Conservation (phyloP, 2,113 vertebrate genomes). For the Plecotus auritus region DNA sequence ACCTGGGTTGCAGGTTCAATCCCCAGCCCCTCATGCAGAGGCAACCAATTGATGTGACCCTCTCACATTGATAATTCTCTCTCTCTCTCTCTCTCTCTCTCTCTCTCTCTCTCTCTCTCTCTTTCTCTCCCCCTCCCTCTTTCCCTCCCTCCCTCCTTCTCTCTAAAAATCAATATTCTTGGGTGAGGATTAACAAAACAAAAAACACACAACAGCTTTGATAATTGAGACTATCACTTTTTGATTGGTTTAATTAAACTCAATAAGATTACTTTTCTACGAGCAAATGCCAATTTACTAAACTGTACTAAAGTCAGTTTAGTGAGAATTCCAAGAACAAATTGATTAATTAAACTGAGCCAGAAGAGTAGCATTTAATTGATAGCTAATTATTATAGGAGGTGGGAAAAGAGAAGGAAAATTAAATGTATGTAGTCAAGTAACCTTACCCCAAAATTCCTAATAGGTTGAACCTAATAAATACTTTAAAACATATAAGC, state of each 20-base stretch:
- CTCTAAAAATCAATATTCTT: too few relatives aligned
- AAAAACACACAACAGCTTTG: neutral
- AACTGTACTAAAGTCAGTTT: neutral
- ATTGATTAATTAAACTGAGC: neutral
- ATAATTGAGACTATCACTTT: constrained; percentile 20
- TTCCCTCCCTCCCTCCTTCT: too few relatives aligned
- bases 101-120: too few relatives aligned
- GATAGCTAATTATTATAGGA: neutral
- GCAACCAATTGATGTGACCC: too few relatives aligned
- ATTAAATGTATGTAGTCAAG: neutral
- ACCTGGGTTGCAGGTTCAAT: too few relatives aligned
- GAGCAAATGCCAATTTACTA: constrained; percentile 24
- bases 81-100: too few relatives aligned
- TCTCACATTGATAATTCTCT: too few relatives aligned
- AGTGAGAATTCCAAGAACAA: constrained; percentile 1
- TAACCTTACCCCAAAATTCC: neutral
- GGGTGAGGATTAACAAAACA: too few relatives aligned
- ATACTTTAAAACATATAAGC: neutral
- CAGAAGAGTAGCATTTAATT: constrained; percentile 5
- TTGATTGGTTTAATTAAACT: constrained; percentile 46
- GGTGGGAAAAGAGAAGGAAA: neutral
- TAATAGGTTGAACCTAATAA: neutral
- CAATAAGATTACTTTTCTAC: constrained; percentile 1
- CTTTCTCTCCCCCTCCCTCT: too few relatives aligned
- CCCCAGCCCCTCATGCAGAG: too few relatives aligned